These are phyloP conservation scores for Sylvilagus bachmani DNA, from an alignment of 2,113 vertebrate species.

Conservation along the genomic window DNA sequence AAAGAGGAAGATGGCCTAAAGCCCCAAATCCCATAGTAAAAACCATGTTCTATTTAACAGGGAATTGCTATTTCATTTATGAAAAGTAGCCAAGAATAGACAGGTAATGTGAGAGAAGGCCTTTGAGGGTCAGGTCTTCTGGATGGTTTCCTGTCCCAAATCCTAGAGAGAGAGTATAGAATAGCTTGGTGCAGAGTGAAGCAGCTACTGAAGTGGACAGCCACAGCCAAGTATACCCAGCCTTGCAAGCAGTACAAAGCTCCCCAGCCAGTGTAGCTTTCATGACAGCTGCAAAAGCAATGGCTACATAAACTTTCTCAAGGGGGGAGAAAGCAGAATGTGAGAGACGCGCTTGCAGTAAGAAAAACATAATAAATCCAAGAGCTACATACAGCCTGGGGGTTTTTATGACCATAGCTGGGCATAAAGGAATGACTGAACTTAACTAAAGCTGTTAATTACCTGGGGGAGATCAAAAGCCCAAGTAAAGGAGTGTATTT, in stretches of 20 bases:
- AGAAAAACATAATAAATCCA: conserved; percentile 91
- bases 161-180: conserved; percentile 13
- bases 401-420: conserved; percentile 88
- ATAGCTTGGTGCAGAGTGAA: neutral
- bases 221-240: neutral
- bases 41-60: neutral
- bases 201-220: neutral
- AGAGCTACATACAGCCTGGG: conserved; percentile 85
- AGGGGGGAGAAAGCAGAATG: conserved; percentile 76
- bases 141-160: conserved; percentile 38
- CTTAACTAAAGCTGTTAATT: conserved; percentile 92
- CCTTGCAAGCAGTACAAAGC: conserved; percentile 33
- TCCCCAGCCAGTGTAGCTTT: conserved; percentile 34
- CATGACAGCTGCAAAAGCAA: conserved; percentile 74
- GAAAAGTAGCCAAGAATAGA: conserved; percentile 4
- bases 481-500: conserved; percentile 90
- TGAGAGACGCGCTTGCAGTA: conserved; percentile 85
- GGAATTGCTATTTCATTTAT: conserved; percentile 36
- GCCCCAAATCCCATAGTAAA: neutral
- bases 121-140: neutral
- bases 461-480: conserved; percentile 92
- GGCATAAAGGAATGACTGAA: conserved; percentile 90
- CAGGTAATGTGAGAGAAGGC: conserved; percentile 6
- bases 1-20: neutral
- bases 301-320: conserved; percentile 80